Conservation (phyloP, 2,888 invertebrate genomes). For the Noctua comes region DNA sequence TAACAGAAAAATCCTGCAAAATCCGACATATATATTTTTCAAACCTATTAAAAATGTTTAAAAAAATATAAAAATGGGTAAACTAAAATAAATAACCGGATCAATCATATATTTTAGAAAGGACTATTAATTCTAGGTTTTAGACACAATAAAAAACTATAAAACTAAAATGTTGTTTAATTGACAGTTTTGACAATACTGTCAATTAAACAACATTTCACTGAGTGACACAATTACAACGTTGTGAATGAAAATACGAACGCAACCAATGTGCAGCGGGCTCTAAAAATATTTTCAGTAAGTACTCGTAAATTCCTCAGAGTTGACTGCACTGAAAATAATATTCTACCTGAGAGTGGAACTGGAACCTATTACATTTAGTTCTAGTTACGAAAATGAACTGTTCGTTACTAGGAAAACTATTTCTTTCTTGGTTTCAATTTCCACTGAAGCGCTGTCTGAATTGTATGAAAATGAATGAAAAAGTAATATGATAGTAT, state of each 20-base stretch:
- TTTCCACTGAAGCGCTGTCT: not conserved
- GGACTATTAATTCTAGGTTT: not conserved
- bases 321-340: constrained; percentile 20
- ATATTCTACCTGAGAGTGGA: not conserved
- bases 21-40: not conserved
- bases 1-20: no score
- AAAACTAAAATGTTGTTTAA: no score
- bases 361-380: not conserved
- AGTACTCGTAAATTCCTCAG: constrained; percentile 17
- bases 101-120: not conserved
- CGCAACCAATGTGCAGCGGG: constrained; percentile 10
- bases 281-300: constrained; percentile 49
- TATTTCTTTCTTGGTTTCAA: not conserved
- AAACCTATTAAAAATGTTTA: not conserved
- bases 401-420: not conserved
- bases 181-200: not conserved
- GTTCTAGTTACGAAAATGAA: not conserved
- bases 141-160: not conserved
- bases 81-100: not conserved
- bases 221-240: not conserved
- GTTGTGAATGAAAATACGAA: constrained; percentile 14
- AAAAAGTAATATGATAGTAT: not conserved
- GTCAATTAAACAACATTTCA: not conserved
- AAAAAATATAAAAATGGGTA: no score
- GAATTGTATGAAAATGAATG: not conserved